Conservation (phyloP, 2,113 vertebrate genomes). For the Chaetodon auriga region DNA sequence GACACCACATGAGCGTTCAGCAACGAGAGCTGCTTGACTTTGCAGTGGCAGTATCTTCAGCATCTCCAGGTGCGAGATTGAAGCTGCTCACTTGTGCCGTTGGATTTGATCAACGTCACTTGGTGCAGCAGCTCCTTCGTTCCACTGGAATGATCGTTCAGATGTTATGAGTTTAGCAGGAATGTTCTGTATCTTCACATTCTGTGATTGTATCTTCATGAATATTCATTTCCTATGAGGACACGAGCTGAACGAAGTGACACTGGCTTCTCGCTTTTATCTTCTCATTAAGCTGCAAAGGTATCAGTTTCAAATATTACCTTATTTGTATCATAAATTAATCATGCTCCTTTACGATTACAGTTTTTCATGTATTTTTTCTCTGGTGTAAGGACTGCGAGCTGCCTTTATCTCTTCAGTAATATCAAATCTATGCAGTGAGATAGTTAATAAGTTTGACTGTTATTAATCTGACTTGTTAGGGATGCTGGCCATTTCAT, state of each 20-base stretch:
- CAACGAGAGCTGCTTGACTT: too few species aligned
- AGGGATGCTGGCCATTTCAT: conserved; percentile 34
- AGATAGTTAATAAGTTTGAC: conserved; percentile 51
- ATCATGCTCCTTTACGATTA: conserved; percentile 21
- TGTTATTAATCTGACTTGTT: conserved; percentile 62
- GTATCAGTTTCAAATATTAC: conserved; percentile 42
- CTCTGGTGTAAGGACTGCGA: conserved; percentile 8
- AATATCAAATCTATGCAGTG: conserved; percentile 35
- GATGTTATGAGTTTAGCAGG: conserved; percentile 23
- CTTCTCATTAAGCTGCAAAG: conserved; percentile 39
- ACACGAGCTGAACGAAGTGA: conserved; percentile 9
- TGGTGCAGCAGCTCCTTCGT: neutral
- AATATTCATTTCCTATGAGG: conserved; percentile 65
- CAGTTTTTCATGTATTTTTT: conserved; percentile 5
- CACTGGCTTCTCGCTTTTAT: conserved; percentile 28
- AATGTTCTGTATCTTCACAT: conserved; percentile 35
- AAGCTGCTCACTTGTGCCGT: neutral
- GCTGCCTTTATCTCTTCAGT: neutral
- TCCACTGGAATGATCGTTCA: conserved; percentile 18
- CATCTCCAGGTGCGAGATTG: neutral
- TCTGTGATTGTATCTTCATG: conserved; percentile 52
- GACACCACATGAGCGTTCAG: neutral
- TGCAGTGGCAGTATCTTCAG: neutral
- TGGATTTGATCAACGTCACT: neutral
- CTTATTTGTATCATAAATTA: conserved; percentile 39